Conservation (phyloP, 1,140 invertebrate species). For the Drosophila pseudoobscura region DNA sequence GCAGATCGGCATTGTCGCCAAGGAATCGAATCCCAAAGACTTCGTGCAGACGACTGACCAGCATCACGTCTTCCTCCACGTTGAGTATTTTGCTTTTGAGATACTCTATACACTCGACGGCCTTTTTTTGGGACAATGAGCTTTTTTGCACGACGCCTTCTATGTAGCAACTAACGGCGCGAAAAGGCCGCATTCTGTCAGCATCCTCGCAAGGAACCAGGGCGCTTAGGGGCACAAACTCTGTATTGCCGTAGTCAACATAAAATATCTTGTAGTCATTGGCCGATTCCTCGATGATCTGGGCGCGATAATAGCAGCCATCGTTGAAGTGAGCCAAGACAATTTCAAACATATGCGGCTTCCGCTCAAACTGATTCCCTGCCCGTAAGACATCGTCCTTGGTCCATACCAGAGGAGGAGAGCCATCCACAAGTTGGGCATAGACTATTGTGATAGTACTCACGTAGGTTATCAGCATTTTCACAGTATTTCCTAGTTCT, state of each 20-base stretch:
- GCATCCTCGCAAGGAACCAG: constrained; percentile 45
- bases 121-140: not conserved
- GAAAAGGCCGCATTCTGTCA: constrained; percentile 50
- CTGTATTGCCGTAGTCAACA: constrained; percentile 75
- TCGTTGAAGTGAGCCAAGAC: constrained; percentile 68
- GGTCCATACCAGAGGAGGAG: constrained; percentile 49
- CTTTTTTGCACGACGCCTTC: constrained; percentile 24
- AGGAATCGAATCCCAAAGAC: constrained; percentile 28
- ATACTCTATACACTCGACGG: constrained; percentile 46
- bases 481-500: constrained; percentile 5
- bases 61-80: constrained; percentile 34
- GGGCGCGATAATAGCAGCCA: constrained; percentile 67
- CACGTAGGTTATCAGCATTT: constrained; percentile 51
- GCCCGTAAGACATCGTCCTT: constrained; percentile 32
- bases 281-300: constrained; percentile 59
- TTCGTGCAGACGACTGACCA: constrained; percentile 40
- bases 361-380: constrained; percentile 33
- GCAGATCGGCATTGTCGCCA: constrained; percentile 7
- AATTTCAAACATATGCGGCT: constrained; percentile 53
- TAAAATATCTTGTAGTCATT: constrained; percentile 67
- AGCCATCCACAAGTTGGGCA: constrained; percentile 51
- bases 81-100: constrained; percentile 53
- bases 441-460: constrained; percentile 52
- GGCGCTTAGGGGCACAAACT: constrained; percentile 41
- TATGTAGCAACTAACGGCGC: constrained; percentile 55